Percentiles rank a stretch among this genome's conserved stretches.
Conservation (phyloP, 2,797 vertebrate species). For the Balearica regulorum region DNA sequence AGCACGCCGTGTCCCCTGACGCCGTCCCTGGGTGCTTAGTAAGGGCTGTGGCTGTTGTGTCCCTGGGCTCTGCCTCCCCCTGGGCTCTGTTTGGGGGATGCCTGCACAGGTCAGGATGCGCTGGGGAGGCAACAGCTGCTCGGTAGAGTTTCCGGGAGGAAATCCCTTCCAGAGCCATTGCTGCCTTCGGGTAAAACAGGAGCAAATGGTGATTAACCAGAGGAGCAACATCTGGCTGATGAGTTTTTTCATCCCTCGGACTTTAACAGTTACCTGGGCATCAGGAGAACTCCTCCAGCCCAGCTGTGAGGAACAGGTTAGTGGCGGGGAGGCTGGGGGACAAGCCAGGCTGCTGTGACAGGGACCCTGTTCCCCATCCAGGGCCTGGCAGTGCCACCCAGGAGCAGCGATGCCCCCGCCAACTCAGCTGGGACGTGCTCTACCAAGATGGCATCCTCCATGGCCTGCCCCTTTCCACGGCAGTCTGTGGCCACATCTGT, state of each 20-base stretch:
- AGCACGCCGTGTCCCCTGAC: accelerated
- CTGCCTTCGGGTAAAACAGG: not conserved
- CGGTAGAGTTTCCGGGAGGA: not conserved
- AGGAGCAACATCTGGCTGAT: not conserved
- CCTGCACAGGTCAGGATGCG: accelerated
- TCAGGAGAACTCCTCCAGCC: not conserved
- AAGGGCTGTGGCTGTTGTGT: not conserved
- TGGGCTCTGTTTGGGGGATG: too few relatives aligned
- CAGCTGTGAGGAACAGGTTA: not conserved
- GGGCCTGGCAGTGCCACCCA: not conserved
- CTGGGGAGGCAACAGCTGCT: not conserved
- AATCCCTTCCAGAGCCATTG: not conserved
- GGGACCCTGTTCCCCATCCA: not conserved
- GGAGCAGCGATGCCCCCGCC: not conserved
- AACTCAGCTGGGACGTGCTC: not conserved
- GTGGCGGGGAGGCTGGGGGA: not conserved
- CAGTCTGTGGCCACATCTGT: accelerated
- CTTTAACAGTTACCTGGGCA: not conserved
- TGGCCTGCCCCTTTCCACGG: too few relatives aligned
- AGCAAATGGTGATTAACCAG: not conserved
- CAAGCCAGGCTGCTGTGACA: not conserved
- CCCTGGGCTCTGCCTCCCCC: not conserved
- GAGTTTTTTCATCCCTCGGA: not conserved
- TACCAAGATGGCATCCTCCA: not conserved
- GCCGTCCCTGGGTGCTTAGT: not conserved